Conservation (phyloP, 2,888 invertebrate genomes). For the Troilus luridus region DNA sequence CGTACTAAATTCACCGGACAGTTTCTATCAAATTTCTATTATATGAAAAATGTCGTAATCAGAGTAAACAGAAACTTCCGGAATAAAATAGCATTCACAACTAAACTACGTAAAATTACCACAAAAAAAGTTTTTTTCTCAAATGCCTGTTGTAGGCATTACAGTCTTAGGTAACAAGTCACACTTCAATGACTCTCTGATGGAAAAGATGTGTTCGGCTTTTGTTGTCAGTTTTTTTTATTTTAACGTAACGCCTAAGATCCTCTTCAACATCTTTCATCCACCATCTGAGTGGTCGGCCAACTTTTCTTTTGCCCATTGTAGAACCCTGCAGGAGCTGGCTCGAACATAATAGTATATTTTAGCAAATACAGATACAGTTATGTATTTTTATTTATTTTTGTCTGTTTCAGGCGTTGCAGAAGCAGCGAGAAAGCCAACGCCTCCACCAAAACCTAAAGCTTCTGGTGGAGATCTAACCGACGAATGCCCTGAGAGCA, state of each 20-base stretch:
- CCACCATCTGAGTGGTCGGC: too few species aligned
- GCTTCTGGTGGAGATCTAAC: constrained; percentile 67
- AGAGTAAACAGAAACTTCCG: neutral
- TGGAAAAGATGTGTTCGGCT: neutral
- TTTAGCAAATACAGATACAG: neutral
- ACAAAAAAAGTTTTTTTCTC: neutral
- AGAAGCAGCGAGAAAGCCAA: constrained; percentile 39
- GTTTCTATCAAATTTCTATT: neutral
- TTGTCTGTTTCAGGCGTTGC: constrained; percentile 25
- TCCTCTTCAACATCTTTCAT: too few species aligned
- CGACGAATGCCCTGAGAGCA: constrained; percentile 83
- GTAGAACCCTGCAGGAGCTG: too few species aligned
- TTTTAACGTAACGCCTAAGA: neutral
- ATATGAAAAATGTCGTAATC: neutral
- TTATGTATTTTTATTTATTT: neutral
- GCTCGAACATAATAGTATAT: neutral
- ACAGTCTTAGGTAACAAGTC: neutral
- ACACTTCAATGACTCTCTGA: neutral
- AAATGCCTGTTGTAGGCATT: neutral
- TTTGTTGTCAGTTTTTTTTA: neutral
- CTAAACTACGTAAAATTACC: neutral
- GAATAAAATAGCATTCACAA: neutral
- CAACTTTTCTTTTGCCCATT: too few species aligned
- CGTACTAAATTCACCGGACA: too few species aligned
- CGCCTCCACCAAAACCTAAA: constrained; percentile 7